Evolutionary conservation across 1,140 invertebrate genomes (phyloP).

Genomic region (Hyposmocoma kahamanoa): DNA sequence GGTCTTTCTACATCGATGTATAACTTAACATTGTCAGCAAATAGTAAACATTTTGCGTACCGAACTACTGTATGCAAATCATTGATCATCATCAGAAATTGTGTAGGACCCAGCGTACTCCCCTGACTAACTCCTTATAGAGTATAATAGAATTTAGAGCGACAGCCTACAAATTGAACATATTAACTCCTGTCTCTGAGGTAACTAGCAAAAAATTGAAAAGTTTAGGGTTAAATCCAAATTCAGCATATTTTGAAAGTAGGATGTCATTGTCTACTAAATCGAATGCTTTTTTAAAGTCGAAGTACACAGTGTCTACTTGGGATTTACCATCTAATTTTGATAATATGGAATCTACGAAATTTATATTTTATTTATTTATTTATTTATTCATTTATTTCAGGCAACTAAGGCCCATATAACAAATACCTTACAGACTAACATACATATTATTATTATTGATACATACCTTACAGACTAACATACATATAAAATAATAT

Average conservation of each 20-base stretch:
- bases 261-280: neutral
- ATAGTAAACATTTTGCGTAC: neutral
- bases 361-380: no score
- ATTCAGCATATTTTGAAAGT: neutral
- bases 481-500: no score
- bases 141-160: neutral
- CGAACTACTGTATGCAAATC: neutral
- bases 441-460: no score
- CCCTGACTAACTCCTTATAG: no score
- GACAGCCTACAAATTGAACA: neutral
- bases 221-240: neutral
- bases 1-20: neutral
- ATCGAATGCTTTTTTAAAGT: constrained; percentile 2
- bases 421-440: no score
- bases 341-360: neutral
- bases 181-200: neutral
- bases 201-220: neutral
- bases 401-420: no score
- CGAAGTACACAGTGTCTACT: neutral
- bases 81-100: neutral
- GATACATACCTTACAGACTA: no score
- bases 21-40: neutral
- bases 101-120: neutral
- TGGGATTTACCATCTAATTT: neutral
- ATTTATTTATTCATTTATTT: no score